phyloP scores from a whole-genome alignment of 2,113 vertebrate species.

The Amphilophus citrinellus region DNA sequence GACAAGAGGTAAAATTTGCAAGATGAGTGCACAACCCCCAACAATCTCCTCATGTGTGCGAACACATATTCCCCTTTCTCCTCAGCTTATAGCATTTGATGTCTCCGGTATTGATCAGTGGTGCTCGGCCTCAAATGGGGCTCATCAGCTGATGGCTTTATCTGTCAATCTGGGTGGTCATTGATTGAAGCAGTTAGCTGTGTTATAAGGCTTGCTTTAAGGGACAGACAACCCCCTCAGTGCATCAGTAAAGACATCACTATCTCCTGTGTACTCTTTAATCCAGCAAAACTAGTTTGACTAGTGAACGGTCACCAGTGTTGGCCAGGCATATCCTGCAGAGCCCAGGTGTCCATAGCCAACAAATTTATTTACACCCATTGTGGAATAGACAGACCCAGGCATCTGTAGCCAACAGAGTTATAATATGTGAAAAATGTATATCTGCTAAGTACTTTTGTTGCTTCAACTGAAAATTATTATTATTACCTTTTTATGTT shows the following conservation, averaged over 20 bases:
- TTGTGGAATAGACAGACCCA: neutral
- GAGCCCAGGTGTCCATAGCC: neutral
- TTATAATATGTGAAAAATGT: neutral
- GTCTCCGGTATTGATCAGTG: slow-evolving; percentile 71
- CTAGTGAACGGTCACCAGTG: neutral
- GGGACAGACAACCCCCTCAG: slow-evolving; percentile 1
- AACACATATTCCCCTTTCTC: slow-evolving; percentile 40
- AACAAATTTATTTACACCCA: neutral
- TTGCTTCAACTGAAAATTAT: neutral
- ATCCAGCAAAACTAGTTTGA: slow-evolving; percentile 1
- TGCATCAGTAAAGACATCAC: slow-evolving; percentile 42
- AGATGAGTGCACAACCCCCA: slow-evolving; percentile 37
- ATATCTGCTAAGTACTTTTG: neutral
- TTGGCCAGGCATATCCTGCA: neutral
- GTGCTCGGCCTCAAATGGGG: slow-evolving; percentile 50
- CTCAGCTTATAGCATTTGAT: slow-evolving; percentile 62
- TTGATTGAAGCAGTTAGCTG: slow-evolving; percentile 71
- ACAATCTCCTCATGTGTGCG: neutral
- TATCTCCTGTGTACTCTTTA: slow-evolving; percentile 16
- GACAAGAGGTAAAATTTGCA: slow-evolving; percentile 54
- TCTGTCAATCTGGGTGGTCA: slow-evolving; percentile 66
- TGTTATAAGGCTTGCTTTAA: slow-evolving; percentile 49
- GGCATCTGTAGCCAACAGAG: neutral
- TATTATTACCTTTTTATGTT: too few relatives aligned
- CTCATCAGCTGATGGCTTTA: slow-evolving; percentile 76